These are phyloP conservation scores for Clanis bilineata DNA, from an alignment of 2,888 invertebrate genomes.

Conservation along the genomic window DNA sequence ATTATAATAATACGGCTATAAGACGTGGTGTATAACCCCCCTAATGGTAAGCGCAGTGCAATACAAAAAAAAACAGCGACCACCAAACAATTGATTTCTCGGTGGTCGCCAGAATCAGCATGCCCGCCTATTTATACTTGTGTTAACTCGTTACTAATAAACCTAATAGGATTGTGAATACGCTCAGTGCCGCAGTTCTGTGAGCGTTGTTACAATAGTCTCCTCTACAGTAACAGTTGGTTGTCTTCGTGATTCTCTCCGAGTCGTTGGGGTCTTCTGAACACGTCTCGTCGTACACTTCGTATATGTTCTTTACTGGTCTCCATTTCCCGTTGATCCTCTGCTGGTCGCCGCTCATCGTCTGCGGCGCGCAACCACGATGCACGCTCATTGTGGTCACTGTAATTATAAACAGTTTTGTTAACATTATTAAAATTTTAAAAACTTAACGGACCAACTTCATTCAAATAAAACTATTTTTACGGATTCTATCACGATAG, in stretches of 20 bases:
- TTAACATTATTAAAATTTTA: background rate
- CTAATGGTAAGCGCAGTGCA: too few species aligned
- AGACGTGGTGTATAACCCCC: too few species aligned
- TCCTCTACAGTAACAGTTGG: slow-evolving; percentile 88
- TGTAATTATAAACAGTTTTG: slow-evolving; percentile 45
- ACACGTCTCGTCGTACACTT: slow-evolving; percentile 87
- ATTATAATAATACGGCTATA: too few species aligned
- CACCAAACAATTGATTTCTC: too few species aligned
- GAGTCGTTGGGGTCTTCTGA: slow-evolving; percentile 79
- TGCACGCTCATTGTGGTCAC: slow-evolving; percentile 45
- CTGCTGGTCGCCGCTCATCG: slow-evolving; percentile 81
- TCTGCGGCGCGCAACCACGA: slow-evolving; percentile 89
- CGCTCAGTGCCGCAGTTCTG: background rate
- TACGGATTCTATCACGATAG: too few species aligned
- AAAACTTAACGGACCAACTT: too few species aligned
- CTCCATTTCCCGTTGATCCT: slow-evolving; percentile 83
- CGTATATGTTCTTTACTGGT: slow-evolving; percentile 82
- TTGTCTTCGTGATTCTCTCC: slow-evolving; percentile 78
- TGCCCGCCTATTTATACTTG: too few species aligned
- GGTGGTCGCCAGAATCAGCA: too few species aligned
- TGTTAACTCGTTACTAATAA: background rate
- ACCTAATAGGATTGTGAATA: background rate
- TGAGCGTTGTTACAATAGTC: slow-evolving; percentile 85
- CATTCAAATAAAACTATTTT: too few species aligned
- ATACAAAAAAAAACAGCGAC: too few species aligned